A percentile compares a stretch with the other conserved stretches of the same genome.
Evolutionary conservation across 2,113 vertebrate genomes (phyloP).

Genomic region (Barbus barbus): DNA sequence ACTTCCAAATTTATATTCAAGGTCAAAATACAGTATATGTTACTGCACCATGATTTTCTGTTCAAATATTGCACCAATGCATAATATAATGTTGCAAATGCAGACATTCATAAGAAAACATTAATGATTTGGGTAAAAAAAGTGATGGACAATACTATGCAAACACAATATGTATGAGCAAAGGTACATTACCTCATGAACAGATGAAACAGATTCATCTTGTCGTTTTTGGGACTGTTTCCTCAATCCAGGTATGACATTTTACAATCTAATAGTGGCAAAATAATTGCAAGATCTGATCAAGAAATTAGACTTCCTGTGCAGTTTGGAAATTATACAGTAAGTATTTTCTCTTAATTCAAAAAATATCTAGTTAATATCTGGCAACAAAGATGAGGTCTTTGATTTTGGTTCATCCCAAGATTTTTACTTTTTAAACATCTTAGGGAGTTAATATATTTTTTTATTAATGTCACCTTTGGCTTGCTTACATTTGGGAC

Average conservation of each 20-base stretch:
- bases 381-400: background rate
- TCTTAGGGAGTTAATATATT: too few relatives aligned
- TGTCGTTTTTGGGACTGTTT: background rate
- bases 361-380: too few relatives aligned
- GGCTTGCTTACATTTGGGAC: background rate
- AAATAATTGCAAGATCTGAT: too few relatives aligned
- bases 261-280: too few relatives aligned
- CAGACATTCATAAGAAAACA: background rate
- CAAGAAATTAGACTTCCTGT: too few relatives aligned
- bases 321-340: too few relatives aligned
- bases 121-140: background rate
- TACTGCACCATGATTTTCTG: background rate
- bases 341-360: too few relatives aligned
- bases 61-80: background rate
- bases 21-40: background rate
- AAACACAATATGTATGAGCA: background rate
- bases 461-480: background rate
- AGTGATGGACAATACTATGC: background rate
- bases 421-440: too few relatives aligned
- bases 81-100: background rate
- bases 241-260: background rate
- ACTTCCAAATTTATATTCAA: background rate
- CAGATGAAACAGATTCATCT: background rate
- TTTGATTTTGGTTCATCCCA: background rate
- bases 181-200: background rate